Percentiles rank a stretch among this genome's conserved stretches.
phyloP scores from a whole-genome alignment of 2,113 vertebrate genomes.

The Anolis carolinensis region DNA sequence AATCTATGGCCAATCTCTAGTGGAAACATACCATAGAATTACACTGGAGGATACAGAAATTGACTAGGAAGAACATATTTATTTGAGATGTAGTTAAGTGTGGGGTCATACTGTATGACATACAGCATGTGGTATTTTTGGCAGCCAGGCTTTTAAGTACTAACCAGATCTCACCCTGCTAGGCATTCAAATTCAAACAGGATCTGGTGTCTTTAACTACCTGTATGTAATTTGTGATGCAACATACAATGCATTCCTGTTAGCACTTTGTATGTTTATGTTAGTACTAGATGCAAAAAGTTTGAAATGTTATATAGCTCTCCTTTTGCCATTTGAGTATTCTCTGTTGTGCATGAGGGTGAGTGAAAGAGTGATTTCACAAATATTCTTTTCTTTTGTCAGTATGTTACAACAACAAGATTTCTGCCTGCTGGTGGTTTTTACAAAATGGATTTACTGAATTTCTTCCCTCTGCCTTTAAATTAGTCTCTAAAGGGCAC shows the following conservation, averaged over 20 bases:
- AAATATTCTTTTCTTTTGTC: neutral
- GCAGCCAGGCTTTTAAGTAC: no score
- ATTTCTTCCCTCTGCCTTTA: neutral
- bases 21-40: no score
- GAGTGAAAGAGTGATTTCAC: neutral
- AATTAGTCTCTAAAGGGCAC: conserved; percentile 7
- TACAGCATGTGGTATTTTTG: no score
- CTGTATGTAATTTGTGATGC: neutral
- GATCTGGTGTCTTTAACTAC: no score
- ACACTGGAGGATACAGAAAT: no score
- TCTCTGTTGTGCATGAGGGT: neutral
- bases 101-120: no score
- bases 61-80: no score
- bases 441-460: conserved; percentile 13
- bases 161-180: no score
- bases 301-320: neutral
- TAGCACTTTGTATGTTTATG: neutral
- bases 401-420: neutral
- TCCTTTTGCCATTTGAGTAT: neutral
- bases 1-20: no score
- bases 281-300: neutral
- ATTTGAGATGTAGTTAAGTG: no score
- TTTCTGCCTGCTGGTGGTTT: neutral
- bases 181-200: no score
- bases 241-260: neutral